Evolutionary conservation across 2,797 vertebrate genomes (phyloP), one percentile per base, ranked within the genome.

Genomic region (Alectoris magna): DNA sequence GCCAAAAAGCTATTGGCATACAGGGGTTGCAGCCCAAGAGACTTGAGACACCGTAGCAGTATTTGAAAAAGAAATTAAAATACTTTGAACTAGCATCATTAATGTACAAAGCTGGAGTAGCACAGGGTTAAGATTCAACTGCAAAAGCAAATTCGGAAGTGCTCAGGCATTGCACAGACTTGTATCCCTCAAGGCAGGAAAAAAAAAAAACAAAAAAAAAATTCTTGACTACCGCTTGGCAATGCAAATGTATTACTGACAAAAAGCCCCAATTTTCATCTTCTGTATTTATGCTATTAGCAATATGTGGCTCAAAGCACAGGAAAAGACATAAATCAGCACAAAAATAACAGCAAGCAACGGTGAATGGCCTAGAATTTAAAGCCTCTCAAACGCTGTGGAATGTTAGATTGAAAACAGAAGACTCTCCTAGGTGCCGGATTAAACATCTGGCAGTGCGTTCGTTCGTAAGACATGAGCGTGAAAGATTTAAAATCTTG

Each of bases 221-320:
- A 82, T 53, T 94, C 82, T 64, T 43, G 74, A 79, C 93, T 96
- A 79, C 92, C 3, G 9, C 83, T 95, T 95, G 91, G 87, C 93
- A 79, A 55, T 41, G 64, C 53, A 88, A 73, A 60, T 14, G 1
- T 5, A 62, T 41, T 59, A 56, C 70, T 73, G 67, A 76, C 82
- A 67, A 86, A 77, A 80, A 10, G 15, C 16, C 84, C 26, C 59
- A 69, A 41, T 43, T 80, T 90, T 56, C 24, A 84, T 87, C 71
- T 88, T 64, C 60, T 49, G 23, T 64, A 63, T 72, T 80, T 72
- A 71, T 94, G 83, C 64, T 88, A 85, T 79, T 51, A 84, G 34
- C 64, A 88, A 74, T 14, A 84, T 14, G 43, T n/a, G 82, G 27
- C 82, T 75, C 78, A 82, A 93, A 95, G 78, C 49, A 91, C 62